A percentile compares a stretch with the other conserved stretches of the same genome.
These are phyloP conservation scores for Gadopsis marmoratus DNA, from an alignment of 2,797 vertebrate genomes.

Conservation along the genomic window DNA sequence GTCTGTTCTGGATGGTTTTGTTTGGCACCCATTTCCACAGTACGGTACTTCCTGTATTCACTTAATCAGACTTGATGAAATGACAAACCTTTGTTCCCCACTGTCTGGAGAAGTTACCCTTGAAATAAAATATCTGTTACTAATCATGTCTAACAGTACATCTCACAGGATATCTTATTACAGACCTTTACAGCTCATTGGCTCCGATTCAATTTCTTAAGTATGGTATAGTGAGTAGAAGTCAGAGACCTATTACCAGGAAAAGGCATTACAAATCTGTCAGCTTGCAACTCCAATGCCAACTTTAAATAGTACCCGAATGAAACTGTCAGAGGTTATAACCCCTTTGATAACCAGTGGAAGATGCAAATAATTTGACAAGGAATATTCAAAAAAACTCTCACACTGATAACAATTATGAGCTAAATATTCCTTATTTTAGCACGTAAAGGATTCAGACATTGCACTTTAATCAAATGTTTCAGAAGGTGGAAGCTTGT, in stretches of 20 bases:
- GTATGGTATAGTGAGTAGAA: constrained; percentile 63
- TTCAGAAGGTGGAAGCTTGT: constrained; percentile 5
- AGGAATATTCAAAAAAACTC: constrained; percentile 2
- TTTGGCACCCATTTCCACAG: constrained; percentile 22
- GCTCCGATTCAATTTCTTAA: constrained; percentile 73
- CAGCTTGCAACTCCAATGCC: constrained; percentile 56
- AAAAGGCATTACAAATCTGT: constrained; percentile 75
- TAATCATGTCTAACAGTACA: constrained; percentile 74
- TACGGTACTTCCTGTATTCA: constrained; percentile 39
- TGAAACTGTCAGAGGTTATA: constrained; percentile 67
- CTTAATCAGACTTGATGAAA: constrained; percentile 64
- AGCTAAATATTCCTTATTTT: constrained; percentile 21
- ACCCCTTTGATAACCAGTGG: constrained; percentile 64
- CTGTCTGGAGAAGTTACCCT: constrained; percentile 69
- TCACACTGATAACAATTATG: not conserved
- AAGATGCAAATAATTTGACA: constrained; percentile 65
- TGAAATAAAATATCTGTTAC: constrained; percentile 75
- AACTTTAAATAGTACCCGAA: constrained; percentile 72
- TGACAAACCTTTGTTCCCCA: constrained; percentile 72
- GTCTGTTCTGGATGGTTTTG: constrained; percentile 46
- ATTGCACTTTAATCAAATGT: constrained; percentile 20
- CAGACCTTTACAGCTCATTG: constrained; percentile 74
- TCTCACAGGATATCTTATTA: constrained; percentile 75
- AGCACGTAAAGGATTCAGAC: constrained; percentile 14
- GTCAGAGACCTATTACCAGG: constrained; percentile 76